Conservation (phyloP, 2,797 vertebrate genomes). For the Intellagama lesueurii region DNA sequence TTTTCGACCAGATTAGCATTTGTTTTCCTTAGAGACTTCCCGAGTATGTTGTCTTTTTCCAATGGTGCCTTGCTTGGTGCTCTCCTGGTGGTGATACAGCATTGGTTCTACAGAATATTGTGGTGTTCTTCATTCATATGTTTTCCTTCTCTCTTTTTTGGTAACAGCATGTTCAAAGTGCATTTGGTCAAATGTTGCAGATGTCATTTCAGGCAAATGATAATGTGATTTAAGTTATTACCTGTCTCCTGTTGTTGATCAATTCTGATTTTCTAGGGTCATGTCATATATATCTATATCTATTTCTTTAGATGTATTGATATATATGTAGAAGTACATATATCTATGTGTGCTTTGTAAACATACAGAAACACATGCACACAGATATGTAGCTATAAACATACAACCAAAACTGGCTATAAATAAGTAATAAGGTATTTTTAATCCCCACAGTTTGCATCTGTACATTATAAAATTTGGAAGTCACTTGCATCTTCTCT, state of each 20-base stretch:
- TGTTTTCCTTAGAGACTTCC: constrained; percentile 81
- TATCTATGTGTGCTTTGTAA: constrained; percentile 24
- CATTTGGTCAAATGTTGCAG: constrained; percentile 77
- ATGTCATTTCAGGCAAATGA: constrained; percentile 78
- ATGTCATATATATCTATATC: constrained; percentile 71
- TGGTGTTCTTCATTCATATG: constrained; percentile 70
- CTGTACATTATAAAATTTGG: constrained; percentile 66
- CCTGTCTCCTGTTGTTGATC: constrained; percentile 77
- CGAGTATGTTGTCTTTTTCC: constrained; percentile 85
- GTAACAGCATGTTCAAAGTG: constrained; percentile 76
- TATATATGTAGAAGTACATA: background rate
- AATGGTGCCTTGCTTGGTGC: constrained; percentile 92
- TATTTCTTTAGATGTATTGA: constrained; percentile 1
- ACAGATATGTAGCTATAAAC: constrained; percentile 67
- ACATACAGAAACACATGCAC: background rate
- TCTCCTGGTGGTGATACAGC: constrained; percentile 82
- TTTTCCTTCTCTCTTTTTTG: constrained; percentile 51
- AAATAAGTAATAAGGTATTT: constrained; percentile 73
- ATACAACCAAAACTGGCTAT: constrained; percentile 80
- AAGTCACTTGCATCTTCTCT: constrained; percentile 57
- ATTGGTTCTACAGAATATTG: constrained; percentile 82
- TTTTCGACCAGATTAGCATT: constrained; percentile 96
- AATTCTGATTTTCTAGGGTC: constrained; percentile 76
- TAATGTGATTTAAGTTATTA: constrained; percentile 82
- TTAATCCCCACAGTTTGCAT: constrained; percentile 70